These are phyloP conservation scores for Calycopis cecrops DNA, from an alignment of 1,140 invertebrate genomes.

Conservation along the genomic window DNA sequence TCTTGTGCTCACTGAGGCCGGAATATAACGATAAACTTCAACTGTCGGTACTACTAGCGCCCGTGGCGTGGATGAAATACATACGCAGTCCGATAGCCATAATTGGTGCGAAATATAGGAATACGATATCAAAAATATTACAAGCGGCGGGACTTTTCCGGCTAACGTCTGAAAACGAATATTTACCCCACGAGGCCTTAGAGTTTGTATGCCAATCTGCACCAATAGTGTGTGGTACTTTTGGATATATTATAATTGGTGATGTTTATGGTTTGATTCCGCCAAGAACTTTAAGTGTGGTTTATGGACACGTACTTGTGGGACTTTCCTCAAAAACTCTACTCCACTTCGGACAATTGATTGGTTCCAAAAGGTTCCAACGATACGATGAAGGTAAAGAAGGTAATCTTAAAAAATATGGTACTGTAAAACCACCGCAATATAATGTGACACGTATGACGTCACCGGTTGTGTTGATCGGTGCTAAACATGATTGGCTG, in stretches of 20 bases:
- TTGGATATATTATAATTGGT: neutral
- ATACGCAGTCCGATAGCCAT: neutral
- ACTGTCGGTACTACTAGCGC: conserved; percentile 1
- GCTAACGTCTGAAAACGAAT: neutral
- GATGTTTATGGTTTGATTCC: neutral
- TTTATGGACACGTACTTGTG: neutral
- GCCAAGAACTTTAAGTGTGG: neutral
- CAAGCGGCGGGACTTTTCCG: neutral
- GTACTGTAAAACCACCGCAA: neutral
- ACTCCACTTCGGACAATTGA: conserved; percentile 3
- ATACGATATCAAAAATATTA: neutral
- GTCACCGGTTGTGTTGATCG: neutral
- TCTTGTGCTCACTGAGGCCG: conserved; percentile 15
- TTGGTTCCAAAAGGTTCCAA: conserved; percentile 1
- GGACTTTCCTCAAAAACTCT: neutral
- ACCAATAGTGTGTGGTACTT: conserved; percentile 4
- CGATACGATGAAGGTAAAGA: conserved; percentile 3
- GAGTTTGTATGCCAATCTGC: conserved; percentile 7
- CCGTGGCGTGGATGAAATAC: conserved; percentile 6
- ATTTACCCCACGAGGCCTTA: neutral
- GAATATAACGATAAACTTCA: conserved; percentile 18
- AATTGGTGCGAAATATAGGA: neutral
- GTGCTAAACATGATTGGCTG: conserved; percentile 1
- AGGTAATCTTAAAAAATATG: conserved; percentile 1
- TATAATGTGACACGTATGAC: conserved; percentile 5